Conservation (phyloP, 92 coral and sea anemone genomes). For the Zoanthus sansibaricus region DNA sequence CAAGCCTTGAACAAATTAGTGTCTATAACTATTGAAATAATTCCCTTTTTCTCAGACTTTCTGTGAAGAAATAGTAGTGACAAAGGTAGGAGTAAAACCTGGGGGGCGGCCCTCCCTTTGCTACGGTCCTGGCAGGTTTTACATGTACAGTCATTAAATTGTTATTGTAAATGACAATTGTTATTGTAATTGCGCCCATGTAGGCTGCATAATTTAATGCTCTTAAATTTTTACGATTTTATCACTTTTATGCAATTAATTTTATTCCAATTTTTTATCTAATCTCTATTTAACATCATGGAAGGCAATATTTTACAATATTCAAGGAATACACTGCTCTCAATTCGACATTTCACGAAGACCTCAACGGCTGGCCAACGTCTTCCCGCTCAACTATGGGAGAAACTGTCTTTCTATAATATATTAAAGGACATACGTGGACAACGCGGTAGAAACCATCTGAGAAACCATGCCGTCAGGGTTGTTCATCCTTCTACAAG, state of each 20-base stretch:
- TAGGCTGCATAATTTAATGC: background rate
- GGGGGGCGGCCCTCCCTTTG: too few relatives aligned
- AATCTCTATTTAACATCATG: background rate
- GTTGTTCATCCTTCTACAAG: slow-evolving; percentile 18
- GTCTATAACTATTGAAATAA: too few relatives aligned
- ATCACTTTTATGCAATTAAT: too few relatives aligned
- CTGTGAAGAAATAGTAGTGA: too few relatives aligned
- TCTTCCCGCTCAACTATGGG: background rate
- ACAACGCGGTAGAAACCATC: slow-evolving; percentile 3
- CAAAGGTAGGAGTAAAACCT: too few relatives aligned
- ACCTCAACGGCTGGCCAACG: background rate
- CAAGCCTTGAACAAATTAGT: too few relatives aligned
- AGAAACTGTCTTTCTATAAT: background rate
- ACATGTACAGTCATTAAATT: too few relatives aligned
- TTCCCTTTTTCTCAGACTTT: too few relatives aligned
- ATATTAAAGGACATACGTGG: background rate
- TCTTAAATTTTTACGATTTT: background rate
- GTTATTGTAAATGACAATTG: too few relatives aligned
- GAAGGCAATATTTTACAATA: background rate
- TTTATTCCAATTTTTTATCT: background rate
- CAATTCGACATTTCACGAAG: background rate
- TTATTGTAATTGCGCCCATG: background rate
- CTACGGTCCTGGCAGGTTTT: too few relatives aligned
- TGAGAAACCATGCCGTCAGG: background rate
- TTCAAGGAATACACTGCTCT: background rate